Percentiles rank a stretch among this genome's conserved stretches.
These are phyloP conservation scores for Hucho hucho DNA, from an alignment of 2,113 vertebrate genomes.

Conservation along the genomic window DNA sequence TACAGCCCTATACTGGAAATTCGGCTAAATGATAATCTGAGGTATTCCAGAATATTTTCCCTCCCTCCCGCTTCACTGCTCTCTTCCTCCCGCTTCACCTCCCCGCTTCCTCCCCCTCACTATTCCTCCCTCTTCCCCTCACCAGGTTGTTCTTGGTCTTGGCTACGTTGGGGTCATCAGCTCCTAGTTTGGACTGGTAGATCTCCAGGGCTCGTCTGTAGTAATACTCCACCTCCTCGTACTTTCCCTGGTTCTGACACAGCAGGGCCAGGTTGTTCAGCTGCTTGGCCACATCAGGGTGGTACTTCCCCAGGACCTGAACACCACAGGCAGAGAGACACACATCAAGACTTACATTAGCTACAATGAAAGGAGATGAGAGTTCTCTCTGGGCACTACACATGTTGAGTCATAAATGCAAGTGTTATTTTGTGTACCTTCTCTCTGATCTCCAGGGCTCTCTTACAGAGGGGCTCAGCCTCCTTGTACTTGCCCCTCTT, in stretches of 20 bases:
- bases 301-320: slow-evolving; percentile 69
- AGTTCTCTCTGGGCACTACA: no score
- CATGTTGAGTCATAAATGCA: no score
- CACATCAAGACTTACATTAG: neutral
- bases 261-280: slow-evolving; percentile 96
- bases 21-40: no score
- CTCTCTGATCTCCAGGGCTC: slow-evolving; percentile 87
- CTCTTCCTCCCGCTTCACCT: no score
- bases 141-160: slow-evolving; percentile 99
- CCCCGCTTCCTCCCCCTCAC: no score
- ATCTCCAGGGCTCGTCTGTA: slow-evolving; percentile 93
- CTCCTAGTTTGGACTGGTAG: slow-evolving; percentile 90
- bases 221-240: slow-evolving; percentile 96
- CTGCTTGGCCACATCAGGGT: slow-evolving; percentile 97
- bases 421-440: slow-evolving; percentile 63
- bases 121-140: slow-evolving; percentile 10
- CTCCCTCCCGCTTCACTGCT: neutral
- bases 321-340: neutral
- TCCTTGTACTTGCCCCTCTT: slow-evolving; percentile 89
- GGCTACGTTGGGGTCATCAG: slow-evolving; percentile 93
- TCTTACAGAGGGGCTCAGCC: slow-evolving; percentile 85
- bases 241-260: slow-evolving; percentile 98
- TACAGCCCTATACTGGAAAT: no score
- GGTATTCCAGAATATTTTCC: no score
- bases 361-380: no score